A percentile compares a stretch with the other conserved stretches of the same genome.
These are phyloP conservation scores for Girardinichthys multiradiatus DNA, from an alignment of 2,113 vertebrate species.

Conservation along the genomic window DNA sequence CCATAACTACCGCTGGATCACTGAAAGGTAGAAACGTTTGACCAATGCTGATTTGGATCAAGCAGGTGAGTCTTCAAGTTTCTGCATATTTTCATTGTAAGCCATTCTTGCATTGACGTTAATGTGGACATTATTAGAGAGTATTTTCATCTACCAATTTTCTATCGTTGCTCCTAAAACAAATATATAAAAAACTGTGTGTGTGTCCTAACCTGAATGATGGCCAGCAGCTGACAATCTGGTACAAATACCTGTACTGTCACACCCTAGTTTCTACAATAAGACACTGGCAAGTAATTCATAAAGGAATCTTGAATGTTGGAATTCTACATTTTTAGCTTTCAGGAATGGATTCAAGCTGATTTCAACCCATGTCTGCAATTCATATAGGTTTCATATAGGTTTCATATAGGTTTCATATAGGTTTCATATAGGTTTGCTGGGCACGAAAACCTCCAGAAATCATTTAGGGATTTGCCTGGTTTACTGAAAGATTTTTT, in stretches of 20 bases:
- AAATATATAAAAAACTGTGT: not conserved
- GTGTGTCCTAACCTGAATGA: too few species aligned
- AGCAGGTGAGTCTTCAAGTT: not conserved
- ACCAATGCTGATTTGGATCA: not conserved
- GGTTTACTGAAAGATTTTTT: not conserved
- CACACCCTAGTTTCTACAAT: too few species aligned
- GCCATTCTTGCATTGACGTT: not conserved
- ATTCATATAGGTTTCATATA: too few species aligned
- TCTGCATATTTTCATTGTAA: not conserved
- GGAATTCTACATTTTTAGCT: too few species aligned
- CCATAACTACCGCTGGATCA: not conserved
- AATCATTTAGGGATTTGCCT: not conserved
- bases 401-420: too few species aligned
- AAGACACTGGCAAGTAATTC: too few species aligned
- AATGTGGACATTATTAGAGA: not conserved
- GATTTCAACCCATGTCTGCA: not conserved
- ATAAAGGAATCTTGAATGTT: too few species aligned
- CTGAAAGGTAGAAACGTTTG: not conserved
- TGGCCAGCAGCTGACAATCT: not conserved
- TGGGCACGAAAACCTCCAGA: not conserved
- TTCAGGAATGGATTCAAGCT: too few species aligned
- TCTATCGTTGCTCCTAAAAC: not conserved
- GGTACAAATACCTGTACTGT: not conserved
- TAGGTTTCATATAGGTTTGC: too few species aligned
- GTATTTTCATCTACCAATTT: not conserved